A percentile compares a stretch with the other conserved stretches of the same genome.
Conservation (phyloP, 2,797 vertebrate species). For the Molossus molossus region DNA sequence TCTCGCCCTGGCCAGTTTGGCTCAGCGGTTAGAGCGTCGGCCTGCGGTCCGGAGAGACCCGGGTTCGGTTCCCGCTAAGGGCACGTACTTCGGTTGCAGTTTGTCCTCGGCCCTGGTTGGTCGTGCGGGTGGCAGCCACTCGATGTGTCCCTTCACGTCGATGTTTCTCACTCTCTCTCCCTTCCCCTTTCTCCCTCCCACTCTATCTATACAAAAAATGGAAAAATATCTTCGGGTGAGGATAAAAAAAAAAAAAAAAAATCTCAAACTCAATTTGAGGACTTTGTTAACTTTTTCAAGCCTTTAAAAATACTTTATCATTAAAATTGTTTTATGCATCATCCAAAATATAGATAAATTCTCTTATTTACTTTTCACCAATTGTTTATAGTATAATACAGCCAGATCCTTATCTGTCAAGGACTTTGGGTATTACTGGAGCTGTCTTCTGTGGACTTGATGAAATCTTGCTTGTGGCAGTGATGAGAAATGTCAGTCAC, state of each 20-base stretch:
- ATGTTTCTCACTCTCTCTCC: too few relatives aligned
- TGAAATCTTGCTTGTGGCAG: not conserved
- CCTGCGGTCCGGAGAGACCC: too few relatives aligned
- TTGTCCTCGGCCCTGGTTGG: too few relatives aligned
- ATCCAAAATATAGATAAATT: not conserved
- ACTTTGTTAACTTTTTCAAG: not conserved
- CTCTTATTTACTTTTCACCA: not conserved
- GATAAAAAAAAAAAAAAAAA: not conserved
- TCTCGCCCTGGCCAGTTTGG: too few relatives aligned
- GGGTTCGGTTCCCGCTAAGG: too few relatives aligned
- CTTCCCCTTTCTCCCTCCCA: too few relatives aligned
- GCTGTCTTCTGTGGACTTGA: not conserved
- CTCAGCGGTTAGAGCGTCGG: too few relatives aligned
- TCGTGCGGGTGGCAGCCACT: too few relatives aligned
- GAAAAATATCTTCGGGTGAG: too few relatives aligned
- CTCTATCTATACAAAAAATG: too few relatives aligned
- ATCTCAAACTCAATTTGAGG: not conserved
- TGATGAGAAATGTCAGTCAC: not conserved
- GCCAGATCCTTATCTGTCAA: not conserved
- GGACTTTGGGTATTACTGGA: not conserved
- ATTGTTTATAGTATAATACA: not conserved
- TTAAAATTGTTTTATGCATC: constrained; percentile 35
- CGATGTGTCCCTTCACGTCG: too few relatives aligned
- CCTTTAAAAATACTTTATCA: not conserved
- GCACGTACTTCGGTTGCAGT: too few relatives aligned